Evolutionary conservation across 2,888 invertebrate species (phyloP), one percentile per base, ranked within the genome.

Genomic region (Epinotia ramella): DNA sequence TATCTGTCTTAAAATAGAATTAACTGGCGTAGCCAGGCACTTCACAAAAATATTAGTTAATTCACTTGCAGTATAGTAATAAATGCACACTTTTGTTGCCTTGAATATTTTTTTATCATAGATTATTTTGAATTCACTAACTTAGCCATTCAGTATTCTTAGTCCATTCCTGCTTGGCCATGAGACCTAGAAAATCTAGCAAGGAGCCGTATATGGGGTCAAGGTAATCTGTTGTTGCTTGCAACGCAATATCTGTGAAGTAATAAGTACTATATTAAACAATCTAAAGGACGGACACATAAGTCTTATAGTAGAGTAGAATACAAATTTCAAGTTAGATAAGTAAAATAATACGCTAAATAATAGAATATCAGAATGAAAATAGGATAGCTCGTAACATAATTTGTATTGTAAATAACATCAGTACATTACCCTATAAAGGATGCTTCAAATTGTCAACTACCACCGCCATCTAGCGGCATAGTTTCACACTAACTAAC

Each of bases 281-380:
- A 20, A 3, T 24, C 44, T 44, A n/a, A 46, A 46, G 73, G 73
- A 73, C 66, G 73, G 73, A 49, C 18, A 9, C 49, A 33, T 59
- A 49, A 73, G 73, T 73, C 73, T 73, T 49, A 49, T 20, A 65
- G 24, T 4, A 13, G 6, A 40, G 40, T 40, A 11, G 16, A 59
- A 59, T 20, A 20, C 18, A 20, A 9, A 59, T 2, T 20, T 18
- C 57, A 20, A 20, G n/a, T 18, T 7, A 13, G 12, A 46, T 13
- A 46, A 46, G 46, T 2, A 13, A 49, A 49, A 3, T 13, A 12
- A 49, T 49, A 49, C 5, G 16, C 16, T 16, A 49, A 49, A 16
- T 49, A 49, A 49, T 49, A 49, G 9, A 9, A 5, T 49, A 49
- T 13, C 3, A 49, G 49, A 16, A 49, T 49, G 49, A 49, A 16